phyloP scores from a whole-genome alignment of 2,797 vertebrate genomes.

The Podarcis siculus region DNA sequence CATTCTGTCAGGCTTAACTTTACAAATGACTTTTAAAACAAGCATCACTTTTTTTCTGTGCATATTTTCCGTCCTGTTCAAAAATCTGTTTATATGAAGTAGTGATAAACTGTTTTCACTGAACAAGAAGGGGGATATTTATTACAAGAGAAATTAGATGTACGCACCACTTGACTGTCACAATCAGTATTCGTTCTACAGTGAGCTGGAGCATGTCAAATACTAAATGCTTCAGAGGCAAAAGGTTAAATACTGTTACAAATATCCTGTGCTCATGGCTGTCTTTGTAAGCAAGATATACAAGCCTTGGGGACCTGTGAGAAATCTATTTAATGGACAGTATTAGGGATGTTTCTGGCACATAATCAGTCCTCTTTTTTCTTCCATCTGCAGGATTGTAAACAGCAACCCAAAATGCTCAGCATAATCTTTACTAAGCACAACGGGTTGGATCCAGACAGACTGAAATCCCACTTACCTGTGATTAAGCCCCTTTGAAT shows the following conservation, averaged over 20 bases:
- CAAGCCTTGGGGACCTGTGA: neutral
- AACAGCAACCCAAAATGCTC: neutral
- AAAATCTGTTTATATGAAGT: neutral
- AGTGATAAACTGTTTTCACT: neutral
- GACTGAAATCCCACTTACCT: too few relatives aligned
- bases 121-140: neutral
- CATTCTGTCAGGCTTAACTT: slow-evolving; percentile 19
- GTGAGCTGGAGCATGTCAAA: neutral
- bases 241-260: neutral
- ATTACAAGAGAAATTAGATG: slow-evolving; percentile 5
- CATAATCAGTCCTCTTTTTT: neutral
- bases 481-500: too few relatives aligned
- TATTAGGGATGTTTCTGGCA: neutral
- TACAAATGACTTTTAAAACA: neutral
- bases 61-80: slow-evolving; percentile 13
- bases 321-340: slow-evolving; percentile 49
- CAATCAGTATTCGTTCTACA: slow-evolving; percentile 21
- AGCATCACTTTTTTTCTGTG: neutral
- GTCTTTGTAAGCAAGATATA: slow-evolving; percentile 22
- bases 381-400: neutral
- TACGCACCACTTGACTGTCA: neutral
- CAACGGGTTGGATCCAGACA: neutral
- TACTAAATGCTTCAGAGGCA: slow-evolving; percentile 16
- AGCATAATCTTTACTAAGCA: neutral
- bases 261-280: neutral